phyloP scores from a whole-genome alignment of 1,140 invertebrate species.

The Bombus difficillimus region DNA sequence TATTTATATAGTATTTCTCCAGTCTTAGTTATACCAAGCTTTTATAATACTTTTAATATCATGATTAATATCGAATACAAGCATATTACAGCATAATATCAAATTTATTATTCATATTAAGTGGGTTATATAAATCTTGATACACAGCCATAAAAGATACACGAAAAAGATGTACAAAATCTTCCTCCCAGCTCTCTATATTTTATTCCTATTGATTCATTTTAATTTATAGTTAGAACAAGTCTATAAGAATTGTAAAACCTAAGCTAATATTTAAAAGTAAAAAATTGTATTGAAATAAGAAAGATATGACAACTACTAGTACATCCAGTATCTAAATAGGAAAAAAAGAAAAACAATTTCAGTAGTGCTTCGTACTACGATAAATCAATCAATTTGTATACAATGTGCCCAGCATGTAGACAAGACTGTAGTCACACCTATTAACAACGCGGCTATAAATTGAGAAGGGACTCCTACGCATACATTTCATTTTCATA shows the following conservation, averaged over 20 bases:
- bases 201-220: not conserved
- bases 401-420: constrained; percentile 20
- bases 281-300: not conserved
- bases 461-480: constrained; percentile 37
- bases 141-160: not conserved
- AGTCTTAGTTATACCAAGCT: not conserved
- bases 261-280: not conserved
- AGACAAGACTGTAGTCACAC: constrained; percentile 42
- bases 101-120: not conserved
- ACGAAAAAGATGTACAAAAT: not conserved
- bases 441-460: constrained; percentile 35
- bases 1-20: not conserved
- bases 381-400: constrained; percentile 49
- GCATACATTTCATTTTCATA: constrained; percentile 43
- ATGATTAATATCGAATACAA: not conserved
- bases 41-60: not conserved
- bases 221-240: not conserved
- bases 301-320: not conserved
- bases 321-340: not conserved
- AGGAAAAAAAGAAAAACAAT: constrained; percentile 1
- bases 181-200: not conserved
- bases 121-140: not conserved
- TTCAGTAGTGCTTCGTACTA: constrained; percentile 15
- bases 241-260: not conserved
- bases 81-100: not conserved